Evolutionary conservation across 2,113 vertebrate species (phyloP), one percentile per base, ranked within the genome.

Genomic region (Cariama cristata): DNA sequence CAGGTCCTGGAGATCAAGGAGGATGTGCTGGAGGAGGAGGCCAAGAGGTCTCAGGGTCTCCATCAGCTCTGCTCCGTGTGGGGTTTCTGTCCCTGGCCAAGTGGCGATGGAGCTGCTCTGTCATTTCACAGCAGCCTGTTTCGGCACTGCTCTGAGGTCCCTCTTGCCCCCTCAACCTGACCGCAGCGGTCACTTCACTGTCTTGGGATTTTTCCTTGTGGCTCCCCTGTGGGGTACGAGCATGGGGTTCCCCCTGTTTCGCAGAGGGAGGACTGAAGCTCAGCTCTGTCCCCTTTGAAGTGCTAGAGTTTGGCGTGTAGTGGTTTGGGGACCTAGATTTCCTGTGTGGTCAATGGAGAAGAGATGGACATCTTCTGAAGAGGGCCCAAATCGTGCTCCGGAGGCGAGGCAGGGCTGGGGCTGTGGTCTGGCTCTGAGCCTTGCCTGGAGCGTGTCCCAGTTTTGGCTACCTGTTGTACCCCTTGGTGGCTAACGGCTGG

Each of bases 211-310:
- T 74, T 14, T 44, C 45, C 26, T 14, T 7, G 38, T 42, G 40
- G 26, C 26, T 75, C 12, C 26, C 6, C 30, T 35, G 26, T 0
- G 6, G 44, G 23, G 2, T 49, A 14, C 1, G 5, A 30, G 4
- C 0, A 0, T 55, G 56, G 8, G 23, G 28, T 9, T 55, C 14
- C 14, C 26, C 18, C 7, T 15, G 22, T 32, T 49, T 40, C 47
- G 30, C 6, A 79, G 40, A 53, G 45, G 16, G 47, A 49, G 26
- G 38, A 8, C 59, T 23, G 74, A 44, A 72, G 19, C 35, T 88
- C 75, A 55, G 45, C 30, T 89, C 49, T 76, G 44, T 15, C 24
- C 30, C 7, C n/a, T 76, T n/a, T 30, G 79, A 47, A 17, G 44
- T 19, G 50, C 42, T 40, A 4, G 15, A 49, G 40, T 60, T 84